Percentiles rank a stretch among this genome's conserved stretches.
Conservation (phyloP, 1,140 invertebrate genomes). For the Drosophila albomicans region DNA sequence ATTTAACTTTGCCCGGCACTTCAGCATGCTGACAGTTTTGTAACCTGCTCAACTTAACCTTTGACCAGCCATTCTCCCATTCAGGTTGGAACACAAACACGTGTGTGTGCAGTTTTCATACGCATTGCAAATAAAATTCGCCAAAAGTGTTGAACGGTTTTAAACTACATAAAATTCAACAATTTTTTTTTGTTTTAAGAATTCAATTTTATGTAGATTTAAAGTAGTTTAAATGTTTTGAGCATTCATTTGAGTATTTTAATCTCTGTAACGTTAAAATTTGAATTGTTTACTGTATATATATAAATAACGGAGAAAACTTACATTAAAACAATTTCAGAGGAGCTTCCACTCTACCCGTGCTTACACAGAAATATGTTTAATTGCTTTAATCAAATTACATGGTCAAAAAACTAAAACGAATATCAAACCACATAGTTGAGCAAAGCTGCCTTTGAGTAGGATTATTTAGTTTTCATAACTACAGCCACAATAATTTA, state of each 20-base stretch:
- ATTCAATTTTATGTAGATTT: too few relatives aligned
- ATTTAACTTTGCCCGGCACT: slow-evolving; percentile 36
- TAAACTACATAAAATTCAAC: not conserved
- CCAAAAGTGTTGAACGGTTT: not conserved
- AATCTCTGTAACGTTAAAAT: too few relatives aligned
- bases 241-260: too few relatives aligned
- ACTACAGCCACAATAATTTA: not conserved
- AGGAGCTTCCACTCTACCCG: too few relatives aligned
- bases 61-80: slow-evolving; percentile 21
- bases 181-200: not conserved
- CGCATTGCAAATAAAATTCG: not conserved
- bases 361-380: not conserved
- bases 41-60: slow-evolving; percentile 55
- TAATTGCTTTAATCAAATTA: slow-evolving; percentile 7
- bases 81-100: not conserved
- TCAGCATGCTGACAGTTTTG: slow-evolving; percentile 45
- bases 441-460: not conserved
- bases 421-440: not conserved
- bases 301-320: too few relatives aligned
- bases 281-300: too few relatives aligned
- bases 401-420: not conserved
- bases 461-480: not conserved
- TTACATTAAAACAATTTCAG: too few relatives aligned
- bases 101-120: slow-evolving; percentile 27
- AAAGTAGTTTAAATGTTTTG: too few relatives aligned